A percentile compares a stretch with the other conserved stretches of the same genome.
These are phyloP conservation scores for Willisornis vidua DNA, from an alignment of 2,113 vertebrate genomes.

Conservation along the genomic window DNA sequence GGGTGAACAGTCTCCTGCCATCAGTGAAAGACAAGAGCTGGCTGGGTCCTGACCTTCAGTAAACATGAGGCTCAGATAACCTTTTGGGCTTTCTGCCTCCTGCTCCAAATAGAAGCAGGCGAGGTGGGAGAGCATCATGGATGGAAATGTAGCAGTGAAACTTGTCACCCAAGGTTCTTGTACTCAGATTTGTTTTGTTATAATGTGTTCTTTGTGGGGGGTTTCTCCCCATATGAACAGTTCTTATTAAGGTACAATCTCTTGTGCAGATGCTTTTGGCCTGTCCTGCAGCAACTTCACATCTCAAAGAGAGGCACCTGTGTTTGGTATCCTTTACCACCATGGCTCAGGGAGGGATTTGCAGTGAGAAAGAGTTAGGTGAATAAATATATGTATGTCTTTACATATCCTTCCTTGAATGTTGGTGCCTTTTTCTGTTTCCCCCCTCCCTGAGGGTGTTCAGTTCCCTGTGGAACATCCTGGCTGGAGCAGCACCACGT, in stretches of 20 bases:
- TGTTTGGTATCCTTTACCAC: neutral
- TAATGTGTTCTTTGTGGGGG: no score
- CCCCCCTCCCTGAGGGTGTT: neutral
- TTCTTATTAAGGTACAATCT: neutral
- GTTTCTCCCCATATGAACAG: neutral
- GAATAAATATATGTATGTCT: neutral
- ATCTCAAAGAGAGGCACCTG: accelerated
- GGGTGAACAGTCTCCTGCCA: neutral
- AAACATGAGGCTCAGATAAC: no score
- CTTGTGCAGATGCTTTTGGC: neutral
- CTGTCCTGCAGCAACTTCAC: neutral
- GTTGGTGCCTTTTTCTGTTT: neutral
- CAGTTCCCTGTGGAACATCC: accelerated
- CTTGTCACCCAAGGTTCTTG: neutral
- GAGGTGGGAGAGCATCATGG: neutral
- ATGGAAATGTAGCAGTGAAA: neutral
- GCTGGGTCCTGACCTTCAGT: neutral
- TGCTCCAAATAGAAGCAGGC: neutral
- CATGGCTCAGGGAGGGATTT: neutral
- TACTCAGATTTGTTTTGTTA: neutral
- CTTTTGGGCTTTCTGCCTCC: neutral
- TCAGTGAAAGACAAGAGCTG: accelerated
- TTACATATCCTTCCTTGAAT: neutral
- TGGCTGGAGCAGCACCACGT: neutral
- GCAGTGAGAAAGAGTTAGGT: accelerated